Conservation (phyloP, 2,797 vertebrate species). For the Hypotaenidia philippensis region DNA sequence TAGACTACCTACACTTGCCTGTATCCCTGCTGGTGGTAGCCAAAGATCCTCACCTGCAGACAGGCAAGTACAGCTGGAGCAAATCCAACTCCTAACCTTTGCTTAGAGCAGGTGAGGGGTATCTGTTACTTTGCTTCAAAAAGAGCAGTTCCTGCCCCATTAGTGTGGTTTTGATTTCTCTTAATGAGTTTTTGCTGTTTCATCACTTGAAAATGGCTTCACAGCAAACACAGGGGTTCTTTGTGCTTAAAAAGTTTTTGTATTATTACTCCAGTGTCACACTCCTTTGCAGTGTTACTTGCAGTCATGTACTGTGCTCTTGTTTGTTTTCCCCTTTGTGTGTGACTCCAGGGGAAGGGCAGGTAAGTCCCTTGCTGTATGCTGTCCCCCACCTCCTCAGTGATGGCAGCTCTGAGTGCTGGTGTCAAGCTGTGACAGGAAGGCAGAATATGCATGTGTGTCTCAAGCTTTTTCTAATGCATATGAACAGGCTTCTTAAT, state of each 20-base stretch:
- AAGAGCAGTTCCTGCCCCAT: neutral
- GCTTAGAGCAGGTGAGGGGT: neutral
- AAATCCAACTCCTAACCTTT: neutral
- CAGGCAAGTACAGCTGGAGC: neutral
- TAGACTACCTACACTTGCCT: neutral
- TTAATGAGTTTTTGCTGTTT: rapidly evolving
- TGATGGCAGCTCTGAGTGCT: neutral
- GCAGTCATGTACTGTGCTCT: neutral
- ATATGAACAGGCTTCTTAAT: neutral
- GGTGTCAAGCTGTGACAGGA: neutral
- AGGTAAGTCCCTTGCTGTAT: no score
- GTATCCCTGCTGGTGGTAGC: rapidly evolving
- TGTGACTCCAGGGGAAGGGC: neutral
- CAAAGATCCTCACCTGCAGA: neutral
- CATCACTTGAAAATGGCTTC: no score
- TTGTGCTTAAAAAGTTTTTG: neutral
- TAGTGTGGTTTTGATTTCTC: neutral
- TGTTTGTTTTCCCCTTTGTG: neutral
- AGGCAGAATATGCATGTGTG: neutral
- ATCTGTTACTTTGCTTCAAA: neutral
- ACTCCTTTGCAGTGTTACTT: neutral
- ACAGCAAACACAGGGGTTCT: rapidly evolving
- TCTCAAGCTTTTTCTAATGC: neutral
- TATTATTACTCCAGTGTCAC: neutral
- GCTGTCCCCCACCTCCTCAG: neutral